phyloP scores from a whole-genome alignment of 92 coral and sea anemone species.

The Porites divaricata region DNA sequence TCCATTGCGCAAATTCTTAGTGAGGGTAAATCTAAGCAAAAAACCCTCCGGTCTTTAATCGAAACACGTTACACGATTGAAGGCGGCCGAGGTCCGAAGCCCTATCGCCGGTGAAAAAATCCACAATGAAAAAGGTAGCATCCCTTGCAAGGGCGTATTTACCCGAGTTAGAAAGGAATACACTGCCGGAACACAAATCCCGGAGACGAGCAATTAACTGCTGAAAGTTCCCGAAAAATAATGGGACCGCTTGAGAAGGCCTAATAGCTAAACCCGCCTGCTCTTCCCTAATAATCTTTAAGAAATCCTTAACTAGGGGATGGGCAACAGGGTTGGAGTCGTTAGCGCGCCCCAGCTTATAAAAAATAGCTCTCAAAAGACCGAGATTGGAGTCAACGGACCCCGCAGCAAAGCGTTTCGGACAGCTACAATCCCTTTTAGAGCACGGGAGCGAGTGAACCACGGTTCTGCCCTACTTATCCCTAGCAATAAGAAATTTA shows the following conservation, averaged over 20 bases:
- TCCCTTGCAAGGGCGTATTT: constrained; percentile 47
- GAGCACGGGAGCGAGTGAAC: constrained; percentile 8
- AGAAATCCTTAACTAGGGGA: constrained; percentile 7
- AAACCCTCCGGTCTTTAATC: constrained; percentile 47
- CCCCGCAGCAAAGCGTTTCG: constrained; percentile 28
- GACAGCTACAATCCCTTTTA: background rate
- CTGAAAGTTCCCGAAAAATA: constrained; percentile 13
- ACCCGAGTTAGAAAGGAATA: constrained; percentile 12
- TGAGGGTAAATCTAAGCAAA: constrained; percentile 44
- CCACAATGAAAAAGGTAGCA: constrained; percentile 43
- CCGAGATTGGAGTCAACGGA: constrained; percentile 18
- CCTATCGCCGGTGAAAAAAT: constrained; percentile 54
- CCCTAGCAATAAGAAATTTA: constrained; percentile 49
- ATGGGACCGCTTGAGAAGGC: constrained; percentile 39
- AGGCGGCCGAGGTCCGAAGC: constrained; percentile 57
- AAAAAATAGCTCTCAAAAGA: constrained; percentile 8
- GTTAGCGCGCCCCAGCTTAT: constrained; percentile 14
- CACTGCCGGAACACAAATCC: background rate
- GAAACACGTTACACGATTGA: constrained; percentile 27
- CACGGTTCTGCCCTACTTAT: constrained; percentile 24
- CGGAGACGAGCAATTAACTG: constrained; percentile 19
- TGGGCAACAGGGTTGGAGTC: constrained; percentile 28
- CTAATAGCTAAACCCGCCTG: constrained; percentile 32
- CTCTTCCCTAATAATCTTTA: constrained; percentile 37
- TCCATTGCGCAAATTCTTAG: constrained; percentile 30